Base-by-base conservation (phyloP, 2,113 vertebrate species). In the Takifugu bimaculatus region DNA sequence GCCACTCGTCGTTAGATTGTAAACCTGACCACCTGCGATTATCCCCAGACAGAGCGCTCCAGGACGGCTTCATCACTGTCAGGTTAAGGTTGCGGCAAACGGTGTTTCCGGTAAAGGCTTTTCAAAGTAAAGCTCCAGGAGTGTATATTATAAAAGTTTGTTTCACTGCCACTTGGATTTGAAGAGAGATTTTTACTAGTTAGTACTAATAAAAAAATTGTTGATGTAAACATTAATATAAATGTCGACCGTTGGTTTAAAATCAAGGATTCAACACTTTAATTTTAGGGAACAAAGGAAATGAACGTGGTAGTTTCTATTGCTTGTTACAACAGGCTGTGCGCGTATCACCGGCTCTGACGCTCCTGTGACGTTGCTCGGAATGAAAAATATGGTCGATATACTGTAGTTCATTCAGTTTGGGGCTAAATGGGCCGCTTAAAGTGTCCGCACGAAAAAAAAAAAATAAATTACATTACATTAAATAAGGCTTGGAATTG, bases 21-120 rank as follows among this genome's bases (percentile, higher is more conserved):
- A 29, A 55, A 56, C 60, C 69, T 54, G 6, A 57, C 74, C 82
- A 89, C 86, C 88, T 87, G 85, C 76, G 80, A 80, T 75, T 80
- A 84, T 73, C 70, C 66, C 62, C 70, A 26, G 63, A 60, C 48
- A 63, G 80, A 14, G 75, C 75, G 65, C 70, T 64, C 49, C 68
- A 1, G 15, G 13, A 56, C 51, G 49, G 64, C 47, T 35, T 64
- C 75, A 48, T 25, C 62, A 44, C 14, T 3, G 1, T 58, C 26
- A 59, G 64, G 49, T 1, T 2, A 0, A 3, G 5, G 2, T 15
- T 1, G 4, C 1, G 2, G 1, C 0, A 3, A 0, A 1, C 0
- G 10, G 0, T 0, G 29, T n/a, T 50, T 82, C 75, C 75, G 52
- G 47, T 49, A 1, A 13, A 2, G 0, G 1, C 0, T 26, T 80